Evolutionary conservation across 2,797 vertebrate genomes (phyloP).

Genomic region (Ciconia nigra): DNA sequence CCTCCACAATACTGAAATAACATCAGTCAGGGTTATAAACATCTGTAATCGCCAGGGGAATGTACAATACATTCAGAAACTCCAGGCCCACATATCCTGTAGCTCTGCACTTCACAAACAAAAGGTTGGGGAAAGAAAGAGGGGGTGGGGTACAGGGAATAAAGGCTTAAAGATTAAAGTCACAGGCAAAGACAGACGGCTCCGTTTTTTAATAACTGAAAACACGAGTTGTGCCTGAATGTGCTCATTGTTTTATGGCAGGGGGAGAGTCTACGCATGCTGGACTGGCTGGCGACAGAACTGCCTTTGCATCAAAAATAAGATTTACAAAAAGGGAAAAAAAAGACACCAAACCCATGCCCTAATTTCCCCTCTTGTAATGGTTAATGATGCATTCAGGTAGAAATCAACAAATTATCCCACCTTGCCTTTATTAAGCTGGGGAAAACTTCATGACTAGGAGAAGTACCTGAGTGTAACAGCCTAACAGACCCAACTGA

Average conservation of each 20-base stretch:
- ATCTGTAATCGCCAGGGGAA: constrained; percentile 69
- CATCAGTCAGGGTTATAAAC: constrained; percentile 64
- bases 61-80: constrained; percentile 64
- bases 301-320: constrained; percentile 72
- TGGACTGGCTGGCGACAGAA: constrained; percentile 81
- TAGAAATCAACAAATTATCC: constrained; percentile 42
- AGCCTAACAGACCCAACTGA: background rate
- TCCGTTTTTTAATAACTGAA: constrained; percentile 84
- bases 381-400: constrained; percentile 52
- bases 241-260: constrained; percentile 79
- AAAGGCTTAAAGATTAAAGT: constrained; percentile 85
- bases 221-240: constrained; percentile 82
- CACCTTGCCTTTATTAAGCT: background rate
- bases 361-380: constrained; percentile 36
- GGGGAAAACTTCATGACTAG: background rate
- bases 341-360: background rate
- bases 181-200: constrained; percentile 81
- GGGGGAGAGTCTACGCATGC: constrained; percentile 64
- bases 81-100: constrained; percentile 68
- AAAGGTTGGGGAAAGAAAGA: constrained; percentile 72
- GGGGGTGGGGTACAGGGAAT: constrained; percentile 72
- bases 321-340: constrained; percentile 43
- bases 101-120: constrained; percentile 75
- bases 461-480: background rate
- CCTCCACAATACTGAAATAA: constrained; percentile 63